Evolutionary conservation across 2,797 vertebrate genomes (phyloP).

Genomic region (Aphelocoma californica): DNA sequence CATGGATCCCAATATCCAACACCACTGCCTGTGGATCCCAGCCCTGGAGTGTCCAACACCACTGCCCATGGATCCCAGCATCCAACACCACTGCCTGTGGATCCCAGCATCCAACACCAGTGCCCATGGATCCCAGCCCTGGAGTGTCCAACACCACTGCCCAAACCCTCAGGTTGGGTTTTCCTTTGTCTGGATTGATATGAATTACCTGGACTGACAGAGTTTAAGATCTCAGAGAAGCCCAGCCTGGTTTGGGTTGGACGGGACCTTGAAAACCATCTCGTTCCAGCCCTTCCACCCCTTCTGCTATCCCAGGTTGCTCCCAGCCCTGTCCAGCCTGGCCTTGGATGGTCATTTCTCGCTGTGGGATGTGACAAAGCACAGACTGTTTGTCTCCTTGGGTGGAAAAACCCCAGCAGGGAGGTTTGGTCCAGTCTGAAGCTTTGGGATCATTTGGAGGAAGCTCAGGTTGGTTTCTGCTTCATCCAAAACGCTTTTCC

Average conservation of each 20-base stretch:
- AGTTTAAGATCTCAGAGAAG: background rate
- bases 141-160: background rate
- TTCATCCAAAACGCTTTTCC: background rate
- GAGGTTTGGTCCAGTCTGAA: background rate
- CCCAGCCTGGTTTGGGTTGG: background rate
- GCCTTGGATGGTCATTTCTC: background rate
- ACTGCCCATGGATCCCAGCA: background rate
- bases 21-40: background rate
- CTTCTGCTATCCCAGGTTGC: background rate
- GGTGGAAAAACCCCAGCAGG: background rate
- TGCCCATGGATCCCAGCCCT: background rate
- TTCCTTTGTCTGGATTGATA: background rate
- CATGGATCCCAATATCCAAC: no score
- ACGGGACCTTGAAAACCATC: background rate
- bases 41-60: fast-evolving
- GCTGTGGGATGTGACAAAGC: background rate
- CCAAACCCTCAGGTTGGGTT: background rate
- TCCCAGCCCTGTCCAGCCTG: background rate
- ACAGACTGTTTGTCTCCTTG: background rate
- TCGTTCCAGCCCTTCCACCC: background rate
- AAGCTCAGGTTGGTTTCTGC: background rate
- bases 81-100: background rate
- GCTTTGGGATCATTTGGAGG: background rate
- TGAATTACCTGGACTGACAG: fast-evolving
- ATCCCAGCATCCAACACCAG: background rate